Base-by-base conservation (phyloP, 2,797 vertebrate genomes). In the Valencia hispanica region DNA sequence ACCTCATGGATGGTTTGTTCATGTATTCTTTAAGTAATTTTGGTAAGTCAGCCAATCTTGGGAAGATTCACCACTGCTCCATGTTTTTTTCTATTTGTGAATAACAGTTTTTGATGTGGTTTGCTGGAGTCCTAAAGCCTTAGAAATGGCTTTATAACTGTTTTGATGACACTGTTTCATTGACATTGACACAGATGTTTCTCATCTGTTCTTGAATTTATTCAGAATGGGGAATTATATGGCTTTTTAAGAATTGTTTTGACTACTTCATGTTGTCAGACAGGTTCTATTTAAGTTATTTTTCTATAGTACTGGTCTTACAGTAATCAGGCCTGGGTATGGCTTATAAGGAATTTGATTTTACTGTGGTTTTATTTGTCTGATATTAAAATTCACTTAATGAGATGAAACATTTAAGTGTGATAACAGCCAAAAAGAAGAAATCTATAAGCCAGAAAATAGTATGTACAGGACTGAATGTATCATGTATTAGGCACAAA, bases 401-500 rank as follows among this genome's bases (percentile, higher is more conserved):
- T 11, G 61, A 25, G 8, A 14, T 43, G 20, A 45, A 68, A 45
- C 14, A 68, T 68, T 45, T 27, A 68, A 27, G 36, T 68, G 65
- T 68, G 41, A 45, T 14, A 45, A 68, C 25, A 39, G 32, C 30
- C 25, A 71, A 34, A 27, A 25, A 34, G 61, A 65, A 65, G 61
- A 71, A 53, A 50, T 50, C 30, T 34, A 34, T 71, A 36, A 36
- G 11, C 12, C 15, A 12, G 32, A 53, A 25, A 25, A 22, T 25
- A 59, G 45, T 14, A 4, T 48, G 5, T 51, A 18, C 30, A 47
- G 72, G 27, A 27, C 18, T 0, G 8, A 39, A 78, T 18, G 79
- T 25, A 75, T 70, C 59, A 63, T 43, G 34, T 34, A 73, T 25
- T 30, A 84, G 14, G 79, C 45, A 85, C 73, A 74, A 36, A 78